A percentile compares a stretch with the other conserved stretches of the same genome.
These are phyloP conservation scores for Peribatodes rhomboidaria DNA, from an alignment of 2,888 invertebrate genomes.

Conservation along the genomic window DNA sequence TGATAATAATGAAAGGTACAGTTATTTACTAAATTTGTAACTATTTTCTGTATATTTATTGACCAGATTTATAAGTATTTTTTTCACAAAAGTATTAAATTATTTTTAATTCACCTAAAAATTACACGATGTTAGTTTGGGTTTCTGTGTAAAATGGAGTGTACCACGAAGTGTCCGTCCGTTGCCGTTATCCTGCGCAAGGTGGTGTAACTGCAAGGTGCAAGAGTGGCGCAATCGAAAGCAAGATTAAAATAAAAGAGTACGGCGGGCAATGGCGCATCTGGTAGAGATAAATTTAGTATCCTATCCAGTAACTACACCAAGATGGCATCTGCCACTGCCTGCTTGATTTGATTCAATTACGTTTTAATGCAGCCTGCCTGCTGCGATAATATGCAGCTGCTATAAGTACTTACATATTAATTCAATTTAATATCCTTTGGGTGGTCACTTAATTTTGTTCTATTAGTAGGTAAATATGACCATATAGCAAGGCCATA, in stretches of 20 bases:
- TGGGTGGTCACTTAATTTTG: not conserved
- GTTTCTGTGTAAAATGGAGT: slow-evolving; percentile 1
- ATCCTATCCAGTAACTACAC: not conserved
- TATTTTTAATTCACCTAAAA: too few species aligned
- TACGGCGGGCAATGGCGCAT: not conserved
- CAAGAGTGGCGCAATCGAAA: not conserved
- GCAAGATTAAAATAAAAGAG: not conserved
- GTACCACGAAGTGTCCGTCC: not conserved
- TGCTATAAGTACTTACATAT: not conserved
- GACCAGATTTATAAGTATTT: too few species aligned
- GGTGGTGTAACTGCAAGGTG: not conserved
- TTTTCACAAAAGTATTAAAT: too few species aligned
- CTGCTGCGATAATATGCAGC: not conserved
- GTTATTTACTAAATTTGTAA: not conserved
- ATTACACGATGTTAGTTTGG: not conserved
- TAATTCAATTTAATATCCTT: not conserved
- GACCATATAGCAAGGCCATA: too few species aligned
- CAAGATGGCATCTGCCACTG: slow-evolving; percentile 7
- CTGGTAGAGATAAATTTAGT: slow-evolving; percentile 2
- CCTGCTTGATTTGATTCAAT: slow-evolving; percentile 9
- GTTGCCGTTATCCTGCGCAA: too few species aligned
- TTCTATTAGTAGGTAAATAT: too few species aligned
- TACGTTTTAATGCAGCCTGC: not conserved
- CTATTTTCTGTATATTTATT: too few species aligned
- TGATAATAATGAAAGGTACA: not conserved